Evolutionary conservation across 2,797 vertebrate species (phyloP), one percentile per base, ranked within the genome.

Genomic region (Sebastes hubbsi): DNA sequence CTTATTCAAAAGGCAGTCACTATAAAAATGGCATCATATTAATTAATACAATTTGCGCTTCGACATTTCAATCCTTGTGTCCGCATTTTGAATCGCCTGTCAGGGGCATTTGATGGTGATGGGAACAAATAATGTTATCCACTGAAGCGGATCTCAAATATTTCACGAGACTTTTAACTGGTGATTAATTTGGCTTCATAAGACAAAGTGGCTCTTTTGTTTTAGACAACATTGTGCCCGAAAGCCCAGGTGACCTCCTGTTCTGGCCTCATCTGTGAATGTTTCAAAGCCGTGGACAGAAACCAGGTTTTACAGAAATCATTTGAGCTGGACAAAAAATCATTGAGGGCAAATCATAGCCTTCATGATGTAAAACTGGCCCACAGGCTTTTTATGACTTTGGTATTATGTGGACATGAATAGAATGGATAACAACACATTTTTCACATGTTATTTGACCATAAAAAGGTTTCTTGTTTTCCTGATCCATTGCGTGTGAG

Each of bases 171-270:
- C 61, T 73, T 80, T 83, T 18, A 77, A 68, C 49, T 42, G 22
- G 29, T 61, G 68, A 75, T 87, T 88, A 42, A 87, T 85, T 87
- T 80, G 22, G 8, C 63, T 85, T 90, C 74, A 88, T 83, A 90
- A 12, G n/a, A 38, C n/a, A 62, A 52, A 80, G 78, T 54, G 65
- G 24, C 52, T 68, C 65, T 82, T 83, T 87, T 70, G 54, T 68
- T 68, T 49, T 1, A 12, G 27, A 34, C 36, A 69, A 13, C 63
- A 38, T 62, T 38, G 34, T 9, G 0, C 9, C 64, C 27, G 42
- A 87, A 77, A 49, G 27, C 42, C 24, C 1, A 1, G 34, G n/a
- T 62, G 25, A 74, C 32, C 24, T 46, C 75, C 69, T 55, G 56
- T 70, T 74, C 77, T 78, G 75, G 78, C 58, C 66, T 79, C 64